phyloP scores from a whole-genome alignment of 2,113 vertebrate species.

The Platysternon megacephalum region DNA sequence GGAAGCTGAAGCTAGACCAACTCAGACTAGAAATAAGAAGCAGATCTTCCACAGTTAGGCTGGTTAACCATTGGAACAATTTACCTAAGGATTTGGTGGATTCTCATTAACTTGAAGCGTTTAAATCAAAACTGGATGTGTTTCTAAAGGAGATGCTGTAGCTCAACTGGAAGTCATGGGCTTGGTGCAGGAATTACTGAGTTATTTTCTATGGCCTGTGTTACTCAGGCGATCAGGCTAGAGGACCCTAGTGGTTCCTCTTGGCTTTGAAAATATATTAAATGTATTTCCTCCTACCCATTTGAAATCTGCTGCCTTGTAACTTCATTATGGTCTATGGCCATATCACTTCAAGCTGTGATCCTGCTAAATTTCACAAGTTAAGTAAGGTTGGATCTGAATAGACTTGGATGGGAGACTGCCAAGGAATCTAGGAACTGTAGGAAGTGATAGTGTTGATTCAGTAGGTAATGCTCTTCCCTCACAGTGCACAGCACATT shows the following conservation, averaged over 20 bases:
- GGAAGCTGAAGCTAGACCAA: conserved; percentile 2
- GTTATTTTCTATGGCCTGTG: not conserved
- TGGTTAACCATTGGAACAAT: not conserved
- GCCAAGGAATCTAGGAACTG: not conserved
- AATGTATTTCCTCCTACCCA: not conserved
- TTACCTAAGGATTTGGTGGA: not conserved
- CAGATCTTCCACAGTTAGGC: not conserved
- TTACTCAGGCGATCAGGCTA: not conserved
- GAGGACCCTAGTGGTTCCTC: not conserved
- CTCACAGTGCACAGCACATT: not conserved
- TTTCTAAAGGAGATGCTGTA: not conserved
- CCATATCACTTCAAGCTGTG: not conserved
- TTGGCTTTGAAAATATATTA: not conserved
- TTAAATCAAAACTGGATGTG: not conserved
- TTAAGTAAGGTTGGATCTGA: conserved; percentile 29
- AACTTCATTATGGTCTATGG: not conserved
- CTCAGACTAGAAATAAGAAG: not conserved
- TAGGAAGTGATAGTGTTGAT: not conserved
- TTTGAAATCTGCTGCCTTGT: not conserved
- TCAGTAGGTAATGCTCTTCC: not conserved
- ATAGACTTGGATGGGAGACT: not conserved
- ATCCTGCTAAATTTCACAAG: not conserved
- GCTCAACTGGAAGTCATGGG: not conserved
- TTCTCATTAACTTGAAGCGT: not conserved
- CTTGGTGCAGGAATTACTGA: not conserved